Evolutionary conservation across 2,888 invertebrate genomes (phyloP), one percentile per base, ranked within the genome.

Genomic region (Monoplex corrugatus): DNA sequence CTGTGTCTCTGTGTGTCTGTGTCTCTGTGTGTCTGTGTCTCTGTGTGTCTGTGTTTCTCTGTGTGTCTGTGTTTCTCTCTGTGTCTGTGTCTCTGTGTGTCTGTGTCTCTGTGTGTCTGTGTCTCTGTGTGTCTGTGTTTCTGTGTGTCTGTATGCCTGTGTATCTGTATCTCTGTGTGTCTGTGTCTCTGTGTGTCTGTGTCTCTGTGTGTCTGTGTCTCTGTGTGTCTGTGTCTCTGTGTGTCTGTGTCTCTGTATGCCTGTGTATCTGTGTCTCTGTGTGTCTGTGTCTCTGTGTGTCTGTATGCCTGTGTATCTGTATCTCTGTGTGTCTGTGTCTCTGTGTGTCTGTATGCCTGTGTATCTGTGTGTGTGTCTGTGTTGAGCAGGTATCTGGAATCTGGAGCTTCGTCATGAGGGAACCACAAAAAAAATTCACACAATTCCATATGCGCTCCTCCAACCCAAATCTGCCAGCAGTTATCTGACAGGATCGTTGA

Each of bases 81-180:
- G 23, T 35, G 3, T 85, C 35, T 38, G 10, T 85, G n/a, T 50
- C 35, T 85, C 57, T 85, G n/a, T 85, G 16, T 85, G 28, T 68
- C 1, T 45, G n/a, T 13, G 0, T 44, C 16, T 84, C 19, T 28
- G 28, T 44, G 23, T 35, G 3, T 85, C 35, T 38, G 10, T 85
- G n/a, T 50, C 35, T 85, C 57, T 85, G n/a, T 85, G 16, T 85
- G n/a, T 85, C 32, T 85, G 32, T 85, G 19, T 85, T 13, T 85
- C 85, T 85, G 8, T 85, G 32, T 85, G n/a, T 57, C 50, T 85
- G n/a, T 85, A 45, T 50, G 50, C 32, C 85, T 85, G n/a, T 85
- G 32, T 57, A 28, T 85, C 85, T 85, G 50, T 85, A 8, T 85
- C 3, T 84, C 44, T 84, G 5, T 84, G 44, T 84, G 13, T 84